phyloP scores from a whole-genome alignment of 2,888 invertebrate species.

The Euplexia lucipara region DNA sequence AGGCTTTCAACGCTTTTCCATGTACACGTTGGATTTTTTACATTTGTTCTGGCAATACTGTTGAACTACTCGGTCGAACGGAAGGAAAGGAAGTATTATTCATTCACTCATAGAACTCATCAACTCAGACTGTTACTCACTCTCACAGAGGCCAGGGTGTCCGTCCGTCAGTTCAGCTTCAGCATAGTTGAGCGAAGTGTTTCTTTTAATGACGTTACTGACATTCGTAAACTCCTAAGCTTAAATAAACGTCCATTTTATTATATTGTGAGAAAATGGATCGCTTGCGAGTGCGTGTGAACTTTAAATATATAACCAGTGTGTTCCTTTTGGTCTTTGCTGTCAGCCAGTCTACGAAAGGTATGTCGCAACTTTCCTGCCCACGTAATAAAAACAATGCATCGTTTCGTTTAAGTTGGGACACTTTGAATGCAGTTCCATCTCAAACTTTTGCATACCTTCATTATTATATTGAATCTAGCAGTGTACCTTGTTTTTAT shows the following conservation, averaged over 20 bases:
- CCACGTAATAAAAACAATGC: slow-evolving; percentile 61
- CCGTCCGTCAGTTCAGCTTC: slow-evolving; percentile 51
- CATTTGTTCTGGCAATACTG: too few species aligned
- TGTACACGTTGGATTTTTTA: too few species aligned
- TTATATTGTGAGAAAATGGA: slow-evolving; percentile 71
- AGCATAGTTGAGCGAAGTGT: slow-evolving; percentile 34
- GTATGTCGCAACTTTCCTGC: slow-evolving; percentile 67
- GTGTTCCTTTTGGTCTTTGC: slow-evolving; percentile 67
- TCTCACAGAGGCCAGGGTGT: too few species aligned
- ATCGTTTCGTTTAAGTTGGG: slow-evolving; percentile 37
- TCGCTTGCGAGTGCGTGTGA: slow-evolving; percentile 71
- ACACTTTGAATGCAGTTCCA: slow-evolving; percentile 38
- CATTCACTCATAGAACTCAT: too few species aligned
- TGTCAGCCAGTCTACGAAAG: slow-evolving; percentile 63
- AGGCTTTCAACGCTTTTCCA: too few species aligned
- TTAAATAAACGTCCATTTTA: slow-evolving; percentile 62
- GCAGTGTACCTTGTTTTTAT: slow-evolving; percentile 9
- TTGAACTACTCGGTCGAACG: too few species aligned
- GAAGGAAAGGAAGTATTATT: too few species aligned
- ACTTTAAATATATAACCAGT: slow-evolving; percentile 65
- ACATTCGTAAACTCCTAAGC: slow-evolving; percentile 48
- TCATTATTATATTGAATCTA: slow-evolving; percentile 3
- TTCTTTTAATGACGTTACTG: slow-evolving; percentile 69
- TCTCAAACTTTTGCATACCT: slow-evolving; percentile 44
- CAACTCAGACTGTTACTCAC: too few species aligned